phyloP scores from a whole-genome alignment of 2,113 vertebrate species.

The Mesitornis unicolor region DNA sequence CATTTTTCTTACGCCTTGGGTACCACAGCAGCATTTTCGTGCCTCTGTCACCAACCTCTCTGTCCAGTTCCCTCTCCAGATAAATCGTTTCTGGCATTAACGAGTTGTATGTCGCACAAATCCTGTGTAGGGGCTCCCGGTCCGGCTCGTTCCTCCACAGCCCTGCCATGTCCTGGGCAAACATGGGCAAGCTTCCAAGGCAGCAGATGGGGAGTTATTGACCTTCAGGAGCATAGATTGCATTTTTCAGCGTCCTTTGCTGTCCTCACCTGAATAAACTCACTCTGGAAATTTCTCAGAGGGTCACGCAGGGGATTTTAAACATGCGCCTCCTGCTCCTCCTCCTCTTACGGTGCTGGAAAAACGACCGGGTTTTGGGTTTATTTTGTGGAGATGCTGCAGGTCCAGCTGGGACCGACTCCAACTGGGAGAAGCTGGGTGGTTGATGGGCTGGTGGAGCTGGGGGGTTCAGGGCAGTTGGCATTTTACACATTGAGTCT shows the following conservation, averaged over 20 bases:
- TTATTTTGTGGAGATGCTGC: background rate
- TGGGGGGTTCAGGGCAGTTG: background rate
- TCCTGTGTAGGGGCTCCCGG: slow-evolving; percentile 6
- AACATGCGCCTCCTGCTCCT: background rate
- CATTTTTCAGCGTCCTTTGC: slow-evolving; percentile 33
- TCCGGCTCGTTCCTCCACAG: slow-evolving; percentile 33
- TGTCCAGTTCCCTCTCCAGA: background rate
- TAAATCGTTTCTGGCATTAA: slow-evolving; percentile 34
- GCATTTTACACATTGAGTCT: background rate
- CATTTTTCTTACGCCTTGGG: background rate
- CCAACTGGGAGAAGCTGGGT: background rate
- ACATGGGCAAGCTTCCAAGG: slow-evolving; percentile 56
- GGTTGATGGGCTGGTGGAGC: background rate
- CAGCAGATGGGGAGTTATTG: slow-evolving; percentile 54
- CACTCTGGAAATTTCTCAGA: background rate
- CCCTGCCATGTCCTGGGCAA: slow-evolving; percentile 42
- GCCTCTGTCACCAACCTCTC: background rate
- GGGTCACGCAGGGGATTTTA: background rate
- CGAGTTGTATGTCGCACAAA: slow-evolving; percentile 11
- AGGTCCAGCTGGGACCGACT: background rate
- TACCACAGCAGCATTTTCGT: slow-evolving; percentile 4
- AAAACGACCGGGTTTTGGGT: background rate
- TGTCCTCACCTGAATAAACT: slow-evolving; percentile 32
- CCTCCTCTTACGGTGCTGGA: fast-evolving
- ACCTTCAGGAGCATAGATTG: slow-evolving; percentile 54